Conservation (phyloP, 2,888 invertebrate species). For the Tuberolachnus salignus region DNA sequence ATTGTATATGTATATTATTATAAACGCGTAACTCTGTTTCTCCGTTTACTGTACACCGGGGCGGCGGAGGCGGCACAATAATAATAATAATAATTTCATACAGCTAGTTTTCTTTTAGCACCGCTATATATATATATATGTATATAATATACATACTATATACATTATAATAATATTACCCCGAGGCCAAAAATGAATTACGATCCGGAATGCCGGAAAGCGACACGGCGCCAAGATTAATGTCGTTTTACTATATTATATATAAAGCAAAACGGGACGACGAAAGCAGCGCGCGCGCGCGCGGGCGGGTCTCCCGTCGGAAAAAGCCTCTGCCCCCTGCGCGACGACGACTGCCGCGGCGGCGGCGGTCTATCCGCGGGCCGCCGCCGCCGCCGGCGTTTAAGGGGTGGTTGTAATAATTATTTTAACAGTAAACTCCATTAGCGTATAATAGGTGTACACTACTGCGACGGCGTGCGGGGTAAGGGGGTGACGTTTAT, state of each 20-base stretch:
- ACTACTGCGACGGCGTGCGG: background rate
- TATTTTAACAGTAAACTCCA: conserved; percentile 56
- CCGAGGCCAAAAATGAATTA: conserved; percentile 54
- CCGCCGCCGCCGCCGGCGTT: background rate
- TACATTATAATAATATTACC: background rate
- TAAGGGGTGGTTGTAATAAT: conserved; percentile 48
- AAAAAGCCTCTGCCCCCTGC: background rate
- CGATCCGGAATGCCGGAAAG: conserved; percentile 55
- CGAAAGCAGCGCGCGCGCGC: too few species aligned
- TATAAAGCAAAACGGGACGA: background rate
- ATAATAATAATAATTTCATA: too few species aligned
- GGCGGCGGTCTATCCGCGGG: too few species aligned
- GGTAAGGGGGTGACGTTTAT: conserved; percentile 36
- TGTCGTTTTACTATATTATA: conserved; percentile 36
- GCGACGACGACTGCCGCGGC: background rate
- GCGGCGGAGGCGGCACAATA: background rate
- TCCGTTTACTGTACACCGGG: background rate
- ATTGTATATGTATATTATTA: too few species aligned
- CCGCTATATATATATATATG: background rate
- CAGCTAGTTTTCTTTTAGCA: conserved; percentile 49
- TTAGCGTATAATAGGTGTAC: conserved; percentile 29
- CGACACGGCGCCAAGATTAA: conserved; percentile 55
- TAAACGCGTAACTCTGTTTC: conserved; percentile 24
- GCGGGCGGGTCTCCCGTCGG: too few species aligned
- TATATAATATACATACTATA: too few species aligned